Evolutionary conservation across 92 coral and sea anemone genomes (phyloP), one percentile per base, ranked within the genome.

Genomic region (Plumapathes pennacea): DNA sequence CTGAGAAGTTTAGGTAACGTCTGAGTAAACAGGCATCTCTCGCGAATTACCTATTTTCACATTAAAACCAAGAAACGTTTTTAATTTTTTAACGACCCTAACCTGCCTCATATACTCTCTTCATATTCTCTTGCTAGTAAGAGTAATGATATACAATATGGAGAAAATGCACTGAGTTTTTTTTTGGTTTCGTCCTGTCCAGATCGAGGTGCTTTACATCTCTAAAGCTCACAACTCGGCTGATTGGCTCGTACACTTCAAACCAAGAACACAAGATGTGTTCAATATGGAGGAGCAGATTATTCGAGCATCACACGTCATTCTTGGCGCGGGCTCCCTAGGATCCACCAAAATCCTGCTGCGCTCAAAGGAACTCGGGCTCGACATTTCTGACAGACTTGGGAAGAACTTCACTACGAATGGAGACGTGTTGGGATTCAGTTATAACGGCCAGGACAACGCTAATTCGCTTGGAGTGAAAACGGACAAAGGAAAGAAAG

Each of bases 371-470:
- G 57, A 44, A 46, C 60, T 64, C 3, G 36, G 57, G 27, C 60
- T 55, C 38, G 26, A 64, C 46, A 42, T 78, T 9, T 78, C 85
- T 10, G 46, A 34, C 25, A 36, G 55, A 39, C 50, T 62, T 18
- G 85, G 85, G n/a, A 78, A 34, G 50, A 43, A 61, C 26, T 78
- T 78, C 52, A 39, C 85, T 4, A 78, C 74, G 31, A 78, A 78
- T 24, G 85, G 85, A 14, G 85, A 78, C 46, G 77, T 55, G 10
- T 48, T 55, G 27, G 79, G 78, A 15, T 78, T 70, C 73, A 69
- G 85, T 48, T 70, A 62, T 67, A 57, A 78, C 34, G 85, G 74
- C 3, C 72, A 32, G 3, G 54, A 60, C 10, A 42, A 69, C 22
- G 32, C 72, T 1, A 69, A 77, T 49, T 50, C 85, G 3, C 10